phyloP scores from a whole-genome alignment of 1,140 invertebrate species.

The Calliopsis andreniformis region DNA sequence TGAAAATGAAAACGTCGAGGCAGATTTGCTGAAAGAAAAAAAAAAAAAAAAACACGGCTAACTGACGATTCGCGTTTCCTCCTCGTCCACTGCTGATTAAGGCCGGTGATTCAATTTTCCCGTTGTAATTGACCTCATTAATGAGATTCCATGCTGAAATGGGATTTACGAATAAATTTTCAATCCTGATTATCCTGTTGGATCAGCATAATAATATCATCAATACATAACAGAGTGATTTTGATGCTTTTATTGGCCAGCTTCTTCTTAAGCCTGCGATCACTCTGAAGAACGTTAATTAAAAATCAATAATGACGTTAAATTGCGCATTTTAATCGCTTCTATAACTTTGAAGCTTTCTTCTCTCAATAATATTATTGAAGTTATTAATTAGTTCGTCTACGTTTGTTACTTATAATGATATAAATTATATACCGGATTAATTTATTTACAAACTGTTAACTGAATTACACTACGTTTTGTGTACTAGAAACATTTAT shows the following conservation, averaged over 20 bases:
- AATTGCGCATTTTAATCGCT: not conserved
- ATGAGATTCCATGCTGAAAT: not conserved
- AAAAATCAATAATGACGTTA: not conserved
- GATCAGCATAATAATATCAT: not conserved
- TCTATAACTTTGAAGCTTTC: too few species aligned
- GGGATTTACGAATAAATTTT: constrained; percentile 43
- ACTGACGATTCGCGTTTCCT: not conserved
- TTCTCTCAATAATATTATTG: too few species aligned
- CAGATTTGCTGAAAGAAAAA: too few species aligned
- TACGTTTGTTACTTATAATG: too few species aligned
- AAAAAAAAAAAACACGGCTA: not conserved
- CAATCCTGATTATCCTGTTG: not conserved
- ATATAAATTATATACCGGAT: too few species aligned
- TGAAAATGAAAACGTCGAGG: not conserved
- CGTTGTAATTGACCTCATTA: constrained; percentile 10
- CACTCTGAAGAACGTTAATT: not conserved
- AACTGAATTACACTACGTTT: too few species aligned
- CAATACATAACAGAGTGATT: not conserved
- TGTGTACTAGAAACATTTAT: too few species aligned
- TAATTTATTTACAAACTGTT: too few species aligned
- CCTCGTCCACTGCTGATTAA: not conserved
- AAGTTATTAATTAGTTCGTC: too few species aligned
- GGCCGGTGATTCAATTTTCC: constrained; percentile 12
- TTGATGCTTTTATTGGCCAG: not conserved
- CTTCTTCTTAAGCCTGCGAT: too few species aligned